Evolutionary conservation across 2,113 vertebrate genomes (phyloP), one percentile per base, ranked within the genome.

Genomic region (Alligator mississippiensis): DNA sequence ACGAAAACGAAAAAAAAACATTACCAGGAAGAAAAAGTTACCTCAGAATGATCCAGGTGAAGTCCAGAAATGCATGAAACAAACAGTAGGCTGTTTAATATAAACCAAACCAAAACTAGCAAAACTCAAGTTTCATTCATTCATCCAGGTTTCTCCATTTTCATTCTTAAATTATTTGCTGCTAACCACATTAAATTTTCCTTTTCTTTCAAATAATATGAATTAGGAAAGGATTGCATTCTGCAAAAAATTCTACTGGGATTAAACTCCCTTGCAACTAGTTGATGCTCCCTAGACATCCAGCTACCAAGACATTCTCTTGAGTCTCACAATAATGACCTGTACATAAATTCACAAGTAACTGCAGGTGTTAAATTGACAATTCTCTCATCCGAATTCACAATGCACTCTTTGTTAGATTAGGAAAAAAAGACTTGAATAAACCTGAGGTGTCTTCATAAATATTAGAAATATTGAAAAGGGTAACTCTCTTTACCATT

Each of bases 401-500:
- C 92, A 94, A 68, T 16, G 68, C 93, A 90, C 5, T 95, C 19
- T 85, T 88, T 96, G 92, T 92, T 91, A 94, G 88, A 89, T 95
- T 94, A 95, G 70, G 84, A 92, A 93, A 94, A 75, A 54, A 63
- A 84, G 19, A 22, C 66, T 92, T 95, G 91, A 92, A 88, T 83
- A 96, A 97, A 94, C 77, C 59, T 38, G 82, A 87, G 30, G 66
- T 74, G 3, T 59, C 79, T 92, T 94, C 94, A 96, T 95, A 96
- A 97, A 97, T 97, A 95, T 96, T 95, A 95, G 88, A 95, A 95
- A 80, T 95, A 85, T 85, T 82, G 58, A 79, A 93, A 97, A 95
- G 62, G 64, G 80, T 85, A 90, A 87, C 85, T 80, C 85, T 80
- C 79, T 90, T 94, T 92, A 60, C 78, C 89, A 93, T 96, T 90